phyloP scores from a whole-genome alignment of 2,797 vertebrate genomes.

The Syncerus caffer region DNA sequence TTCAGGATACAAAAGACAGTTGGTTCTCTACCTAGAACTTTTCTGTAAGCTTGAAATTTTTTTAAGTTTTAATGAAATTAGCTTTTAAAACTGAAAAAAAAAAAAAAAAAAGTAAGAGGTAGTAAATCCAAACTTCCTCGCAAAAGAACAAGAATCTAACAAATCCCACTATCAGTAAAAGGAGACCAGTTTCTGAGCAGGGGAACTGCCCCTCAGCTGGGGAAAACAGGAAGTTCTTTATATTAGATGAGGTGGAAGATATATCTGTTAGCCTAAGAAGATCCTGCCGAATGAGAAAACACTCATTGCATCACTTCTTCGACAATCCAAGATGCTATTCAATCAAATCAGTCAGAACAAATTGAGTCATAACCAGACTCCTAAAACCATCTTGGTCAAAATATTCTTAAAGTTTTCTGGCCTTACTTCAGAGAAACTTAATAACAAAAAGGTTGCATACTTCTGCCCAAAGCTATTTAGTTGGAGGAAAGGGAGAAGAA shows the following conservation, averaged over 20 bases:
- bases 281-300: slow-evolving; percentile 13
- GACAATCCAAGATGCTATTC: slow-evolving; percentile 57
- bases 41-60: background rate
- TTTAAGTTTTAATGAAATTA: slow-evolving; percentile 21
- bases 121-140: background rate
- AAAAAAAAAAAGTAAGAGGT: background rate
- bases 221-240: background rate
- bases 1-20: background rate
- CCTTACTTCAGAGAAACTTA: slow-evolving; percentile 65
- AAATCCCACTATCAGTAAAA: background rate
- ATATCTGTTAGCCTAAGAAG: background rate
- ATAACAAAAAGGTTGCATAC: slow-evolving; percentile 58
- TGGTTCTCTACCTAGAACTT: background rate
- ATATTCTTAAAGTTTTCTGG: slow-evolving; percentile 67
- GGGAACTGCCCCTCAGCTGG: background rate
- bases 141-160: background rate
- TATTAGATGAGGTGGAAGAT: background rate
- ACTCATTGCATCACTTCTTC: slow-evolving; percentile 58
- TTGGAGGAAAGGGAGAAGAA: background rate
- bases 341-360: slow-evolving; percentile 64
- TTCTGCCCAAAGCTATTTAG: slow-evolving; percentile 62
- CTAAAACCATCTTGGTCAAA: slow-evolving; percentile 63
- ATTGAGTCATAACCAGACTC: slow-evolving; percentile 66
- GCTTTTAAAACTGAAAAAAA: background rate
- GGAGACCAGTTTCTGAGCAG: background rate